Base-by-base conservation (phyloP, 2,797 vertebrate species). In the Poeciliopsis paucimaculata region DNA sequence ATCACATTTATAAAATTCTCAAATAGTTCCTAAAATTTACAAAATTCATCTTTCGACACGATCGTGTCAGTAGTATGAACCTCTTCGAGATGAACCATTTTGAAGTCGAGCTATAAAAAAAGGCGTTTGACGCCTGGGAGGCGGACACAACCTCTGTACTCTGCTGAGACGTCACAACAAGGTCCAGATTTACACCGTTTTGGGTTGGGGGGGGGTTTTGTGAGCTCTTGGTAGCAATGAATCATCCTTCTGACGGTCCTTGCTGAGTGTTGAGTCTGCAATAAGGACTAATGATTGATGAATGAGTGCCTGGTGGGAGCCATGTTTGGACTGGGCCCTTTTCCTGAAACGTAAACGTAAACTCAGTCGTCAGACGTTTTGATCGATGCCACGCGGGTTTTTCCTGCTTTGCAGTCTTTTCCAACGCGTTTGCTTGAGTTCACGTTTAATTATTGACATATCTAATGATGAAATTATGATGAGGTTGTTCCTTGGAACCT, bases 261-360 rank as follows among this genome's bases (percentile, higher is more conserved):
- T 81, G 81, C 85, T 80, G 82, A 80, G 68, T 43, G 78, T 82
- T 74, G 82, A 84, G 77, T 77, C 68, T 2, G 23, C 79, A 77
- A 66, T 77, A 73, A 82, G 23, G 78, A 68, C 28, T 77, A 45
- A 60, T 86, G 85, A 88, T 64, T 89, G 91, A 91, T 83, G 80
- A 81, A 82, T 72, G 81, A 74, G 66, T 66, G 76, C 55, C 73
- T 2, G 4, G 41, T 36, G 15, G 55, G 47, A 60, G 2, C 57
- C 55, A 75, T 36, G 78, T 84, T 79, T 49, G 60, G 60, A 76
- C 79, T 34, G 18, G 72, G 23, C 79, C n/a, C 60, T 74, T 71
- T 57, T 79, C 75, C 85, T 60, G 51, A 23, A 51, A 47, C 45
- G 79, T 60, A 75, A 83, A 82, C 31, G 60, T 31, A 64, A 45